Percentiles rank a stretch among this genome's conserved stretches.
These are phyloP conservation scores for Halictus ligatus DNA, from an alignment of 2,888 invertebrate species.

Conservation along the genomic window DNA sequence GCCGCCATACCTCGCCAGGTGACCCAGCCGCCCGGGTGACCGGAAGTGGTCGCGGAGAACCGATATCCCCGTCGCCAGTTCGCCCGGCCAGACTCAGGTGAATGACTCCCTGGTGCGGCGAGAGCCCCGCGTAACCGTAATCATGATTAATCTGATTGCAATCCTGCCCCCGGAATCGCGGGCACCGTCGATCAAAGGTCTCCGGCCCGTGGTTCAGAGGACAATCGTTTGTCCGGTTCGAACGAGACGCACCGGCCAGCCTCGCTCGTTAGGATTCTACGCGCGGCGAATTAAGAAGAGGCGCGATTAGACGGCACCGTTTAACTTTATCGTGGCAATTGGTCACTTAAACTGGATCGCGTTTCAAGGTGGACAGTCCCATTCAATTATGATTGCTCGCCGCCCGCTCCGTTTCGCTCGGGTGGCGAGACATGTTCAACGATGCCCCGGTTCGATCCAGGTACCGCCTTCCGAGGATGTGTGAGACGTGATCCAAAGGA, in stretches of 20 bases:
- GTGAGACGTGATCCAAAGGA: neutral
- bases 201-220: neutral
- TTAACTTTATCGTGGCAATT: conserved; percentile 48
- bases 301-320: conserved; percentile 24
- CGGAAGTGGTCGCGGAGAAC: conserved; percentile 4
- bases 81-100: neutral
- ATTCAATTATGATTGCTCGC: conserved; percentile 20
- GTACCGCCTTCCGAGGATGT: neutral
- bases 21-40: neutral
- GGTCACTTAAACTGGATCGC: conserved; percentile 44
- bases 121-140: neutral
- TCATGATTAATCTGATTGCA: neutral
- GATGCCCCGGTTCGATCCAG: neutral
- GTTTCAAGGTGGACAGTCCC: conserved; percentile 37
- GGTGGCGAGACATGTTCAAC: conserved; percentile 18
- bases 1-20: neutral
- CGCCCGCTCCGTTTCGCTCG: conserved; percentile 10
- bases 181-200: conserved; percentile 4
- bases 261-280: neutral
- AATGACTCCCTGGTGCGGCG: neutral
- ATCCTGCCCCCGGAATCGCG: neutral
- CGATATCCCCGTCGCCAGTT: neutral
- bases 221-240: conserved; percentile 12
- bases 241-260: conserved; percentile 5
- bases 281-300: conserved; percentile 45